phyloP scores from a whole-genome alignment of 2,888 invertebrate species.

The Bugulina stolonifera region DNA sequence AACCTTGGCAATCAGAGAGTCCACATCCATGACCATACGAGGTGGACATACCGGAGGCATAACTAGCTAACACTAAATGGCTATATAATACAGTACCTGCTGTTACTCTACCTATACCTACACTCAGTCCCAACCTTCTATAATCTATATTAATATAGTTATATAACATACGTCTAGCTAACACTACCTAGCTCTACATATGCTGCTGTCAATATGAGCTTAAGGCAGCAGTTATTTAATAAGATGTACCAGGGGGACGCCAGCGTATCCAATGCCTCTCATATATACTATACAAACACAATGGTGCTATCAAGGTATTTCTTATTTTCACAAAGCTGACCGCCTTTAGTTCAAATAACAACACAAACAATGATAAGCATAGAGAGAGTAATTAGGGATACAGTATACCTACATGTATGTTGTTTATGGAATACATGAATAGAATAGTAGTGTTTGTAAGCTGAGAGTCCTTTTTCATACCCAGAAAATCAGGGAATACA shows the following conservation, averaged over 20 bases:
- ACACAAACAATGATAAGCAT: not conserved
- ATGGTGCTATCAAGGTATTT: not conserved
- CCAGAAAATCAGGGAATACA: too few species aligned
- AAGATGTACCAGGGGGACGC: not conserved
- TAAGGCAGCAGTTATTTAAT: not conserved
- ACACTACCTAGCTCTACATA: too few species aligned
- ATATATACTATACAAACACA: not conserved
- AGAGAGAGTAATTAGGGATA: not conserved
- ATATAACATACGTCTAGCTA: too few species aligned
- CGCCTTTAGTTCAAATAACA: not conserved
- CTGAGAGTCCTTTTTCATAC: too few species aligned
- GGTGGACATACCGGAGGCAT: not conserved
- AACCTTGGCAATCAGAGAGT: slow-evolving; percentile 27
- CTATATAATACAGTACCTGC: too few species aligned
- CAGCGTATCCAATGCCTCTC: not conserved
- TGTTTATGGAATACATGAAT: not conserved
- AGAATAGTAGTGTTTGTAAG: too few species aligned
- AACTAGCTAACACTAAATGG: too few species aligned
- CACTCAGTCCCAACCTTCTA: too few species aligned
- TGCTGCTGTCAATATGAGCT: too few species aligned
- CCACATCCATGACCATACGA: slow-evolving; percentile 28
- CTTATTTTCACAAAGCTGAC: not conserved
- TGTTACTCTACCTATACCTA: too few species aligned
- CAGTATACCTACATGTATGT: too few species aligned
- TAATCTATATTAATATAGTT: too few species aligned